These are phyloP conservation scores for Aviceda subcristata DNA, from an alignment of 2,113 vertebrate genomes.

Conservation along the genomic window DNA sequence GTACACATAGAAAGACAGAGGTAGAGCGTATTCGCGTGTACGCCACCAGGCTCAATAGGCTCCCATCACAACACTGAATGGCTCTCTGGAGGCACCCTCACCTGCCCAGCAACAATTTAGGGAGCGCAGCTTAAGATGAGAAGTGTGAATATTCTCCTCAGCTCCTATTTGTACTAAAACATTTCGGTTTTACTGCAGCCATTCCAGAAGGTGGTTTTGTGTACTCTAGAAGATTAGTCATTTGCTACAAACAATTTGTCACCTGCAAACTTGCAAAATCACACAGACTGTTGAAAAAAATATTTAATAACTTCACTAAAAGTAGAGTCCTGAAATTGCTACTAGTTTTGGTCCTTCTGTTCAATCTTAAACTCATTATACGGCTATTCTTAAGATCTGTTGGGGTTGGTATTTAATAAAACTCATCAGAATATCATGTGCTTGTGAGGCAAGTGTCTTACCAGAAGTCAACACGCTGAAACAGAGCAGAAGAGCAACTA, in stretches of 20 bases:
- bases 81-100: neutral
- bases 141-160: neutral
- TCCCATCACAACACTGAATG: neutral
- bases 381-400: neutral
- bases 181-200: neutral
- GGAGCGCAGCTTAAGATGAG: neutral
- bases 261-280: neutral
- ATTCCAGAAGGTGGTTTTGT: neutral
- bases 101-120: neutral
- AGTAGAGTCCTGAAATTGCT: neutral
- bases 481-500: neutral
- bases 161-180: neutral
- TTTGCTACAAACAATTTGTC: neutral
- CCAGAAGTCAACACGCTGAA: neutral
- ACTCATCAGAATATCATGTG: neutral
- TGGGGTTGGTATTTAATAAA: neutral
- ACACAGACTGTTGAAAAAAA: neutral
- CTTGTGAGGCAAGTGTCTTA: neutral
- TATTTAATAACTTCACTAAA: neutral
- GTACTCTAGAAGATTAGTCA: neutral
- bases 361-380: neutral
- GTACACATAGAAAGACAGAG: neutral
- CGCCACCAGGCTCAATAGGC: neutral
- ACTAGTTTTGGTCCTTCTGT: neutral
- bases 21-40: neutral